Base-by-base conservation (phyloP, 2,888 invertebrate species). In the Acanthosepion lycidas region DNA sequence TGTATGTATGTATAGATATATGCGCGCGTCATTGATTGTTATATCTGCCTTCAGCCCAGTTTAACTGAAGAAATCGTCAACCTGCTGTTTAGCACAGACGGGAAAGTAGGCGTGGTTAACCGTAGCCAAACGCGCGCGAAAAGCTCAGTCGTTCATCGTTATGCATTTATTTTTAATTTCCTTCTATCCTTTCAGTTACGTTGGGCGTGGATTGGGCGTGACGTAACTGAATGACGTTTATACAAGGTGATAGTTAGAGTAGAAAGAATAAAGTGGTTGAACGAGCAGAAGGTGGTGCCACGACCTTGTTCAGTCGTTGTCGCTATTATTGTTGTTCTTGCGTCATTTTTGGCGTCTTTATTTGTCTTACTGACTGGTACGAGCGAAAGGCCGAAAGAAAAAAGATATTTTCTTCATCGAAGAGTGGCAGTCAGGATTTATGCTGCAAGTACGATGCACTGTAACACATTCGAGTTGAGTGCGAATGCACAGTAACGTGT, bases 211-310 rank as follows among this genome's bases (percentile, higher is more conserved):
- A 5, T 33, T 78, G 12, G 15, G 15, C 33, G n/a, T 78, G 78
- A 33, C 78, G 78, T 78, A 78, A 78, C 78, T 78, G 78, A 78
- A 15, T 78, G 78, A 78, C 78, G 78, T 78, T 78, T 78, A 78
- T 12, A 78, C n/a, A 6, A 26, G 26, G 59, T 59, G 59, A 23
- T 59, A 59, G 59, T 59, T 59, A 59, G 59, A 59, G 59, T 59
- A 59, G 59, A 59, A 6, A 59, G 23, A 59, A 59, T 78, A 78
- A 33, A 78, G 78, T 18, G 78, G 12, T 78, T 78, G n/a, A 23
- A 59, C 26, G 59, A 78, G 18, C n/a, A 9, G n/a, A 33, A n/a
- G 78, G n/a, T 33, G n/a, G n/a, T 8, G 78, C n/a, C 15, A 15
- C n/a, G n/a, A 78, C 12, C 12, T 15, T n/a, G 78, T 5, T 78